phyloP scores from a whole-genome alignment of 1,140 invertebrate genomes.

The Wiebesia pumilae region DNA sequence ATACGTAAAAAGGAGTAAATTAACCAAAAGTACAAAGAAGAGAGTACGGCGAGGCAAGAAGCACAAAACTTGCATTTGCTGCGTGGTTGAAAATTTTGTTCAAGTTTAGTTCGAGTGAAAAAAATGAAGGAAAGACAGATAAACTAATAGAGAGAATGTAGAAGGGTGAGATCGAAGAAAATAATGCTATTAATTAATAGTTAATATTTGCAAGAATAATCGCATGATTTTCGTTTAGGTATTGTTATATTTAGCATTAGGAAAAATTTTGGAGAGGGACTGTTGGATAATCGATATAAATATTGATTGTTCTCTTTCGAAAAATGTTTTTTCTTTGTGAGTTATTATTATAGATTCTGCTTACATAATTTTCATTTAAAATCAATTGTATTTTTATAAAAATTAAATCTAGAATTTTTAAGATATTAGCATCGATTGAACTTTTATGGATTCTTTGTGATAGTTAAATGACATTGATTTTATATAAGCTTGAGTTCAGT shows the following conservation, averaged over 20 bases:
- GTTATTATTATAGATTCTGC: neutral
- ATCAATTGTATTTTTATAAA: neutral
- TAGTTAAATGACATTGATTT: too few relatives aligned
- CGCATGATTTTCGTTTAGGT: neutral
- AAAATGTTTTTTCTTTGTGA: neutral
- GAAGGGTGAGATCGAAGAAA: neutral
- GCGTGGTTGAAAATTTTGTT: constrained; percentile 8
- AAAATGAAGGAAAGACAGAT: neutral
- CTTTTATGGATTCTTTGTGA: too few relatives aligned
- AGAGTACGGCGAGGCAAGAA: neutral
- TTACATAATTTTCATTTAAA: neutral
- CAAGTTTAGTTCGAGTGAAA: neutral
- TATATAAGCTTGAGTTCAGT: too few relatives aligned
- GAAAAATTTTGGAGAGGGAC: too few relatives aligned
- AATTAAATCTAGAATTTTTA: neutral
- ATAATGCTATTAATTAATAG: neutral
- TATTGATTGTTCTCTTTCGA: too few relatives aligned
- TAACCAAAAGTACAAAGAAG: constrained; percentile 4
- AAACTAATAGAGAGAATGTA: neutral
- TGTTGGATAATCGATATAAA: neutral
- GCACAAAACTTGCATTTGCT: neutral
- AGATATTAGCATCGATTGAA: too few relatives aligned
- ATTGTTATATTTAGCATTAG: neutral
- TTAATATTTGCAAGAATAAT: neutral
- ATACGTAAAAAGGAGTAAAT: constrained; percentile 27